These are phyloP conservation scores for Suncus etruscus DNA, from an alignment of 2,113 vertebrate species.

Conservation along the genomic window DNA sequence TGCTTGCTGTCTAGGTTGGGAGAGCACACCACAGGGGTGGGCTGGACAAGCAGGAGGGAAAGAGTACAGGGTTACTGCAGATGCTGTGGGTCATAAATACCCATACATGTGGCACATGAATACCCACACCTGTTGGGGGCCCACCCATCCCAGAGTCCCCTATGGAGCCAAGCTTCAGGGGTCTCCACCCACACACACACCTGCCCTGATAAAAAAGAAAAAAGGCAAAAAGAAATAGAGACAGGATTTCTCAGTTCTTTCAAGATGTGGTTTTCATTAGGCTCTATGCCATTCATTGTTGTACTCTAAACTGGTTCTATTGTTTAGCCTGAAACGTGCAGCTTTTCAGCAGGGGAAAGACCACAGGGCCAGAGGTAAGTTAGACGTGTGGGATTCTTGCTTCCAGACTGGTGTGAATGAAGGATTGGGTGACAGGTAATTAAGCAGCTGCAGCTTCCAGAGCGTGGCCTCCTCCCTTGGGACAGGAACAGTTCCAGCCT, in stretches of 20 bases:
- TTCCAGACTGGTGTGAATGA: constrained; percentile 17
- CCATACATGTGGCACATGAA: background rate
- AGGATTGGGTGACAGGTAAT: constrained; percentile 64
- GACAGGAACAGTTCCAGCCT: background rate
- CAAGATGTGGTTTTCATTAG: constrained; percentile 50
- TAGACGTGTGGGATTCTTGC: constrained; percentile 65
- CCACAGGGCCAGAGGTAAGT: constrained; percentile 11
- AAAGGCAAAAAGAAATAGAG: constrained; percentile 45
- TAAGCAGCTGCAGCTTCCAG: constrained; percentile 16
- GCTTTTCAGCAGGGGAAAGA: background rate
- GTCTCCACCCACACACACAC: background rate
- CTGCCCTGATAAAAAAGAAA: background rate
- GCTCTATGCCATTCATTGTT: constrained; percentile 74
- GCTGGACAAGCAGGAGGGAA: background rate
- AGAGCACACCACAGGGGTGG: too few species aligned
- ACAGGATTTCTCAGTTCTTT: constrained; percentile 51
- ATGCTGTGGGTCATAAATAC: background rate
- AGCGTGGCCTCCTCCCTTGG: background rate
- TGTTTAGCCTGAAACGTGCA: constrained; percentile 62
- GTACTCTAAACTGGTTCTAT: constrained; percentile 66
- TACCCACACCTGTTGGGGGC: too few species aligned
- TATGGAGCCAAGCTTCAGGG: background rate
- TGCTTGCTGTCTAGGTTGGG: background rate
- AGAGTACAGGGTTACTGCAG: background rate
- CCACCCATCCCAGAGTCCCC: background rate